These are phyloP conservation scores for Cathartes aura DNA, from an alignment of 2,113 vertebrate genomes.

Conservation along the genomic window DNA sequence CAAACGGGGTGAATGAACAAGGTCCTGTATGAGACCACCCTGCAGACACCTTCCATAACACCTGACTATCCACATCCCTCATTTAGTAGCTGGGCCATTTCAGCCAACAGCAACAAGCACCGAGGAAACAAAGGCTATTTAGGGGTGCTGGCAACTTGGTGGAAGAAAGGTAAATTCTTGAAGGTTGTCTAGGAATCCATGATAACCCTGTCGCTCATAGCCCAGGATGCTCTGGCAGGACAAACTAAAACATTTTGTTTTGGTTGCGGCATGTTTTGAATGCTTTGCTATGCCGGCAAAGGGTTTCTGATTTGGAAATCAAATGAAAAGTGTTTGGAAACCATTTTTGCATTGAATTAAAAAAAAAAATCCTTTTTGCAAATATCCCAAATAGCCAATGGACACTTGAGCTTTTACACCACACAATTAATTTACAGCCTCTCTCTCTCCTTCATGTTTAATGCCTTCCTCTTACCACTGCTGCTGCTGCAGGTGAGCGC, in stretches of 20 bases:
- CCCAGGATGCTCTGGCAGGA: not conserved
- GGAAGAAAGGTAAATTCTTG: not conserved
- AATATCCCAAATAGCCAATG: not conserved
- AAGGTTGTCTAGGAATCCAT: not conserved
- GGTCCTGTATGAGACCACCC: not conserved
- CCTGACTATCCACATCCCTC: not conserved
- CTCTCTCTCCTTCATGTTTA: not conserved
- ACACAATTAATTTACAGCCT: not conserved
- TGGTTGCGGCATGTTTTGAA: not conserved
- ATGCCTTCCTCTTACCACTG: not conserved
- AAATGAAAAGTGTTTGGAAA: not conserved
- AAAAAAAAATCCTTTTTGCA: not conserved
- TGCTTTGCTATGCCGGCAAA: accelerated
- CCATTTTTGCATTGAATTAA: not conserved
- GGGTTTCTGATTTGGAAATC: not conserved
- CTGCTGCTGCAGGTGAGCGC: not conserved
- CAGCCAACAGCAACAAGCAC: not conserved
- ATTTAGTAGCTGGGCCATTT: not conserved
- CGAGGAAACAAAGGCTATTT: not conserved
- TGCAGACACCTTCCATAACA: not conserved
- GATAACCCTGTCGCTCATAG: not conserved
- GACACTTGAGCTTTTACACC: not conserved
- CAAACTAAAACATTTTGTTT: not conserved
- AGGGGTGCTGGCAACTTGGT: not conserved
- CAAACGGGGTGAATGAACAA: not conserved